phyloP scores from a whole-genome alignment of 2,797 vertebrate species.

The Darevskia mixta region DNA sequence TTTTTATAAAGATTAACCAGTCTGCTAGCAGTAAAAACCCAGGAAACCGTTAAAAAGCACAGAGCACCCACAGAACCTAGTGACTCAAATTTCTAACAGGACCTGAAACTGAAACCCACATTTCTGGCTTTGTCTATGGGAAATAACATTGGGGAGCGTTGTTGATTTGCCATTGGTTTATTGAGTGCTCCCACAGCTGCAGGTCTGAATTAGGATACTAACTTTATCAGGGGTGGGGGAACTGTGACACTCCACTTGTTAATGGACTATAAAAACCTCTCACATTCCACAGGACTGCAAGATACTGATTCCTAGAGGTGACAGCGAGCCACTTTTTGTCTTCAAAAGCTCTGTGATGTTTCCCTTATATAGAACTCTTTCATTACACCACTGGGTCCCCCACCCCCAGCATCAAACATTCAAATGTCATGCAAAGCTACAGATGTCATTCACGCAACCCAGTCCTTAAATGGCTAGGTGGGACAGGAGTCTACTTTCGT shows the following conservation, averaged over 20 bases:
- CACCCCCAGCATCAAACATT: slow-evolving; percentile 58
- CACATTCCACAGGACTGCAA: slow-evolving; percentile 61
- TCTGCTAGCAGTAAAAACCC: background rate
- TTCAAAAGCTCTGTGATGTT: slow-evolving; percentile 46
- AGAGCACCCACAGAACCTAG: background rate
- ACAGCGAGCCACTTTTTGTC: slow-evolving; percentile 39
- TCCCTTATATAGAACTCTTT: slow-evolving; percentile 39
- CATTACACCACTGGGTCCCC: slow-evolving; percentile 51
- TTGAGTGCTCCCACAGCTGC: background rate
- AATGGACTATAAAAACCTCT: slow-evolving; percentile 20
- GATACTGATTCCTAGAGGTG: slow-evolving; percentile 56
- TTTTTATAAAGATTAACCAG: background rate
- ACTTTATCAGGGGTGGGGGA: no score
- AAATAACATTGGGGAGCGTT: no score
- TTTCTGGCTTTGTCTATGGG: background rate
- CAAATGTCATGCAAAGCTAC: slow-evolving; percentile 64
- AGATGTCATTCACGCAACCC: slow-evolving; percentile 18
- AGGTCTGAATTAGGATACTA: slow-evolving; percentile 32
- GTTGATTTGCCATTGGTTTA: background rate
- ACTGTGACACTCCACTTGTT: no score
- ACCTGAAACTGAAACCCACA: background rate
- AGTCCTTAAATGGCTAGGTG: background rate
- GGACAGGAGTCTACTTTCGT: slow-evolving; percentile 17
- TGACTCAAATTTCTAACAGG: background rate
- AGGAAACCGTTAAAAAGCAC: background rate